Conservation (phyloP, 92 coral and sea anemone species). For the Ricordea florida region DNA sequence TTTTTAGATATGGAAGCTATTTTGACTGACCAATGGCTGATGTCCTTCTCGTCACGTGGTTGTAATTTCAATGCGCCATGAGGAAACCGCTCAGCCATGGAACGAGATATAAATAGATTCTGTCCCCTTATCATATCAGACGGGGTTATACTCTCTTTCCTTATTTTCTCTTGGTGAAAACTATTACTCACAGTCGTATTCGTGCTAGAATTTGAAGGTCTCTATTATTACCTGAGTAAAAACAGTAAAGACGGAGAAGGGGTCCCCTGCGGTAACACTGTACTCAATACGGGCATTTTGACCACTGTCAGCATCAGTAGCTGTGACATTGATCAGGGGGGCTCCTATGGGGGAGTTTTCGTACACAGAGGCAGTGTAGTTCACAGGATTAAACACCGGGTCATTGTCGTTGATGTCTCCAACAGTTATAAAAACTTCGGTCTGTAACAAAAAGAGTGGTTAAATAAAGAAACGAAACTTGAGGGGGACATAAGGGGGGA, state of each 20-base stretch:
- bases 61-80: too few species aligned
- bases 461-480: neutral
- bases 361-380: constrained; percentile 81
- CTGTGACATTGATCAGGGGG: constrained; percentile 76
- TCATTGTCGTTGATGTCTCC: constrained; percentile 87
- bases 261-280: constrained; percentile 79
- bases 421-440: constrained; percentile 72
- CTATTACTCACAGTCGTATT: neutral
- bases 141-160: too few species aligned
- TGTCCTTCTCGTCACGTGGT: too few species aligned
- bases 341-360: constrained; percentile 80
- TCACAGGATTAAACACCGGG: constrained; percentile 86
- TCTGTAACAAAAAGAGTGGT: constrained; percentile 61
- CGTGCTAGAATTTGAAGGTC: neutral
- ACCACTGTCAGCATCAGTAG: constrained; percentile 88
- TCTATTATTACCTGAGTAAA: constrained; percentile 65
- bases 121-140: too few species aligned
- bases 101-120: too few species aligned
- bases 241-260: constrained; percentile 58
- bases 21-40: too few species aligned
- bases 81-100: too few species aligned
- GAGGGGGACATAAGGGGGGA: neutral
- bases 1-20: too few species aligned
- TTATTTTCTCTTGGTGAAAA: too few species aligned
- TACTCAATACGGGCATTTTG: constrained; percentile 87